Conservation (phyloP, 1,140 invertebrate species). For the Drosophila chauvacae region DNA sequence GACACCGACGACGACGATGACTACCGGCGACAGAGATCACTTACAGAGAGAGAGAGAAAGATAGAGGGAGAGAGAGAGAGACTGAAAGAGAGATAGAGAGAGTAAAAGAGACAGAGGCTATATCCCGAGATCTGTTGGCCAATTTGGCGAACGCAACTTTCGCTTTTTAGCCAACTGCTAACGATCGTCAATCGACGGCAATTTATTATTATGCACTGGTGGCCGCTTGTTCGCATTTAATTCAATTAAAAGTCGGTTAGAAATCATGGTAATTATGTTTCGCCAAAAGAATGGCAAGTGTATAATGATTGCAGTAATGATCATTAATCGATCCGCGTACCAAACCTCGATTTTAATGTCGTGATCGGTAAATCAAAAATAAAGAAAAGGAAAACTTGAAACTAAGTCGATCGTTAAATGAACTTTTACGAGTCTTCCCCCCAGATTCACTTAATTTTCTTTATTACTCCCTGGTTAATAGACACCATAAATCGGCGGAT, state of each 20-base stretch:
- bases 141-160: conserved; percentile 77
- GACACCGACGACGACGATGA: conserved; percentile 13
- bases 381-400: neutral
- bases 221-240: conserved; percentile 72
- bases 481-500: neutral
- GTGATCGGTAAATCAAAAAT: conserved; percentile 14
- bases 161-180: conserved; percentile 68
- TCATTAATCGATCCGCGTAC: conserved; percentile 28
- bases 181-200: conserved; percentile 80
- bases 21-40: conserved; percentile 49
- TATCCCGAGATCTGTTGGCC: conserved; percentile 52
- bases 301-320: conserved; percentile 32
- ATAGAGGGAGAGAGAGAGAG: neutral
- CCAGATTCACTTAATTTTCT: neutral
- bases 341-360: conserved; percentile 29
- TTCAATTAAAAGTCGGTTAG: conserved; percentile 80
- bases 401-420: conserved; percentile 18
- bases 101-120: conserved; percentile 3
- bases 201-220: conserved; percentile 77
- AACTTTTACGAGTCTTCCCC: conserved; percentile 6
- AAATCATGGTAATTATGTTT: conserved; percentile 76
- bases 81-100: neutral
- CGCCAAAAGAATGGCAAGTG: conserved; percentile 38
- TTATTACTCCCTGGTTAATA: neutral
- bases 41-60: neutral